These are phyloP conservation scores for Sitta carolinensis DNA, from an alignment of 2,797 vertebrate genomes.

Conservation along the genomic window DNA sequence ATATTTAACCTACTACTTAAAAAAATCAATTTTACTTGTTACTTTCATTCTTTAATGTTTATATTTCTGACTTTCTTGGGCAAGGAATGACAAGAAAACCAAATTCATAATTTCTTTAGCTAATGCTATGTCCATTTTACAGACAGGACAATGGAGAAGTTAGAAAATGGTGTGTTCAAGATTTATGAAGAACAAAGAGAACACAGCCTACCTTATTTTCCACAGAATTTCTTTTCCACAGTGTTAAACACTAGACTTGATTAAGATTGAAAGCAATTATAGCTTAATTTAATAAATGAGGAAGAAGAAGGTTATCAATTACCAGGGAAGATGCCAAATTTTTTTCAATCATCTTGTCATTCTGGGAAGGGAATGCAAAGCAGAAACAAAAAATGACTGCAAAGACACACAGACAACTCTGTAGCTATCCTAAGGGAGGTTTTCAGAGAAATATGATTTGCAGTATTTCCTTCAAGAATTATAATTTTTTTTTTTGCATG, in stretches of 20 bases:
- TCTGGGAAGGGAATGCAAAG: slow-evolving; percentile 20
- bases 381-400: neutral
- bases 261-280: neutral
- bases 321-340: neutral
- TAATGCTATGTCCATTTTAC: neutral
- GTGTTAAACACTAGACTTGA: slow-evolving; percentile 10
- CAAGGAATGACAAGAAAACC: neutral
- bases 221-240: neutral
- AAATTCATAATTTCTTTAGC: neutral
- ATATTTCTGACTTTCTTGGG: neutral
- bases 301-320: slow-evolving; percentile 28
- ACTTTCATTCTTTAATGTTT: neutral
- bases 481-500: neutral
- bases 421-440: neutral
- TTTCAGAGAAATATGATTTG: neutral
- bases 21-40: rapidly evolving
- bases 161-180: neutral
- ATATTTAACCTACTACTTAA: neutral
- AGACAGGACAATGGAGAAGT: neutral
- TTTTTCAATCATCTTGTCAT: slow-evolving; percentile 54
- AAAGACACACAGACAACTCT: neutral
- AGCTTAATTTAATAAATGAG: slow-evolving; percentile 23
- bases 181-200: neutral
- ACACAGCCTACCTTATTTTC: neutral
- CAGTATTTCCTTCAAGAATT: neutral